Evolutionary conservation across 1,140 invertebrate species (phyloP).

Genomic region (Octopus sinensis): DNA sequence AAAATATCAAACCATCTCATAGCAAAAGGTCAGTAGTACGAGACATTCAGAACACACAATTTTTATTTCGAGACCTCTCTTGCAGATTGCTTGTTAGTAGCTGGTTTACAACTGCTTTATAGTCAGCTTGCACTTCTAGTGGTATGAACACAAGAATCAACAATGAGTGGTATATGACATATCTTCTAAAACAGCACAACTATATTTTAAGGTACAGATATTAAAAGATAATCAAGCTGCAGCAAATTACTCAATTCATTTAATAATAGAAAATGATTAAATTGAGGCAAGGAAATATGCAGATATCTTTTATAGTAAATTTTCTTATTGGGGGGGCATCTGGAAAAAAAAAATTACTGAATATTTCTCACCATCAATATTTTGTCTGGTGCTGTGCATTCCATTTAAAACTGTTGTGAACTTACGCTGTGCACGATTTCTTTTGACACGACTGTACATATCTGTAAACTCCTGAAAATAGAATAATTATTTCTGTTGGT

Average conservation of each 20-base stretch:
- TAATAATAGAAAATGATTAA: too few relatives aligned
- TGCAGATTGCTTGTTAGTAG: not conserved
- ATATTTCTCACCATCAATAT: slow-evolving; percentile 51
- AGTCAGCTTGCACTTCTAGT: slow-evolving; percentile 22
- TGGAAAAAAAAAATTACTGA: slow-evolving; percentile 16
- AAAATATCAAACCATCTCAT: too few relatives aligned
- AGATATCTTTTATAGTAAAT: too few relatives aligned
- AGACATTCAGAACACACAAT: not conserved
- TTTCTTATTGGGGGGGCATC: too few relatives aligned
- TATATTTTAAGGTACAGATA: too few relatives aligned
- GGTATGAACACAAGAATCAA: slow-evolving; percentile 24
- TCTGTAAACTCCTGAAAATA: slow-evolving; percentile 51
- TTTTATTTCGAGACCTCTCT: slow-evolving; percentile 1
- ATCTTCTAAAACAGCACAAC: too few relatives aligned
- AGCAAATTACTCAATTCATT: too few relatives aligned
- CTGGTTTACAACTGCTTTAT: not conserved
- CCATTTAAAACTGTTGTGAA: not conserved
- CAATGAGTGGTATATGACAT: not conserved
- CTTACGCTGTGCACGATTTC: slow-evolving; percentile 29
- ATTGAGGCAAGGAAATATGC: too few relatives aligned
- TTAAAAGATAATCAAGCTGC: too few relatives aligned
- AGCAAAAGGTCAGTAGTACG: too few relatives aligned
- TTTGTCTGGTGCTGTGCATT: slow-evolving; percentile 45
- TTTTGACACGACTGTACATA: slow-evolving; percentile 67
- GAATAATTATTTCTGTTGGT: not conserved